Evolutionary conservation across 2,797 vertebrate genomes (phyloP).

Genomic region (Chelmon rostratus): DNA sequence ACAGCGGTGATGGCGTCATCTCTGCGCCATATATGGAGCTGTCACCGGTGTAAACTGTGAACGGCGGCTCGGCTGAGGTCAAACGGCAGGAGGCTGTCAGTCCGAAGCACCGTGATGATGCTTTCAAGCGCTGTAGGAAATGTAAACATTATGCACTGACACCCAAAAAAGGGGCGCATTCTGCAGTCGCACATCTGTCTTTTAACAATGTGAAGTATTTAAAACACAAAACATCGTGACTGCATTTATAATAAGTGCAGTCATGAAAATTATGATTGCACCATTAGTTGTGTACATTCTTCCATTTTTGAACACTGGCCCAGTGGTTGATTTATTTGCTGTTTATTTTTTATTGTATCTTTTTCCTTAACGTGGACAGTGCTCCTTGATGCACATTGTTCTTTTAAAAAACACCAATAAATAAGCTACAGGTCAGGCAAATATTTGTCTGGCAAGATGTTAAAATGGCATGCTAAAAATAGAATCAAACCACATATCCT

Average conservation of each 20-base stretch:
- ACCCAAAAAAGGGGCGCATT: not conserved
- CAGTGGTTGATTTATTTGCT: not conserved
- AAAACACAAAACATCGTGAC: not conserved
- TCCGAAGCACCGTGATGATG: not conserved
- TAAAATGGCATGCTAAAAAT: not conserved
- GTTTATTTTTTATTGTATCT: no score
- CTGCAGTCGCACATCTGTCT: constrained; percentile 1
- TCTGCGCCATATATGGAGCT: constrained; percentile 80
- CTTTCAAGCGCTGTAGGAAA: constrained; percentile 36
- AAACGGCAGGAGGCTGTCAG: constrained; percentile 59
- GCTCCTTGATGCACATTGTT: not conserved
- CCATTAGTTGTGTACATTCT: not conserved
- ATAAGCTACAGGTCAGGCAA: not conserved
- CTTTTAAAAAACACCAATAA: not conserved
- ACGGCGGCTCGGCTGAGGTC: constrained; percentile 71
- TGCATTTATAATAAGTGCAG: no score
- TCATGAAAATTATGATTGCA: not conserved
- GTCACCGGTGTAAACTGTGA: constrained; percentile 70
- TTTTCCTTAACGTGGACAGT: not conserved
- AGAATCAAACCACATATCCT: no score
- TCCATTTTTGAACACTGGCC: not conserved
- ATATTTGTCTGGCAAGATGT: not conserved
- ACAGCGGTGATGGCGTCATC: constrained; percentile 70
- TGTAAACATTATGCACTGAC: rapidly evolving
- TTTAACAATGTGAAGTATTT: not conserved